Percentiles rank a stretch among this genome's conserved stretches.
phyloP scores from a whole-genome alignment of 1,140 invertebrate species.

The Drosophila ercepeae region DNA sequence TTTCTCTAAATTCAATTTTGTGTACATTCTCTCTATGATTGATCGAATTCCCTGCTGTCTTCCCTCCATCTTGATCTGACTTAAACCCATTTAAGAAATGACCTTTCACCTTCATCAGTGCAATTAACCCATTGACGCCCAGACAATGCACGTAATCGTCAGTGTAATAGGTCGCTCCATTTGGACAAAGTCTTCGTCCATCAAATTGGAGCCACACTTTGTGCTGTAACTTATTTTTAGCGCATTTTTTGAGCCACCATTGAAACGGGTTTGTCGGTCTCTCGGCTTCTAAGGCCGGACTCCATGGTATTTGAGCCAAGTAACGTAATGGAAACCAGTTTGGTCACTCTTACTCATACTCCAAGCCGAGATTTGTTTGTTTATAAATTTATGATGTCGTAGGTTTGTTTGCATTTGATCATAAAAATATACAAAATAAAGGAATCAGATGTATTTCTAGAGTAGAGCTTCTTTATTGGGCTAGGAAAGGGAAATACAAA shows the following conservation, averaged over 20 bases:
- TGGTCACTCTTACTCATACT: constrained; percentile 73
- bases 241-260: constrained; percentile 48
- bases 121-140: constrained; percentile 71
- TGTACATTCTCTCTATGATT: background rate
- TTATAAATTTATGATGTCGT: constrained; percentile 11
- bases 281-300: constrained; percentile 45
- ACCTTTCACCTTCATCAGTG: constrained; percentile 48
- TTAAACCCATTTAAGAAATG: constrained; percentile 44
- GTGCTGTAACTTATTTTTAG: constrained; percentile 80
- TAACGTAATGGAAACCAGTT: constrained; percentile 70
- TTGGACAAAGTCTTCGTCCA: constrained; percentile 22
- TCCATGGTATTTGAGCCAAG: constrained; percentile 36
- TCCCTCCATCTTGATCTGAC: background rate
- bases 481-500: too few relatives aligned
- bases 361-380: constrained; percentile 41
- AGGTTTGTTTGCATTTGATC: background rate
- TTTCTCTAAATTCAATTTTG: background rate
- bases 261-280: constrained; percentile 67
- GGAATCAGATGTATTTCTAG: too few relatives aligned
- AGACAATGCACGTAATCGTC: constrained; percentile 41
- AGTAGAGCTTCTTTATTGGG: too few relatives aligned
- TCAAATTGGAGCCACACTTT: constrained; percentile 48
- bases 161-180: constrained; percentile 16
- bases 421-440: too few relatives aligned
- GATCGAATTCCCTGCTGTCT: background rate